phyloP scores from a whole-genome alignment of 2,113 vertebrate genomes.

The Anhinga rufa region DNA sequence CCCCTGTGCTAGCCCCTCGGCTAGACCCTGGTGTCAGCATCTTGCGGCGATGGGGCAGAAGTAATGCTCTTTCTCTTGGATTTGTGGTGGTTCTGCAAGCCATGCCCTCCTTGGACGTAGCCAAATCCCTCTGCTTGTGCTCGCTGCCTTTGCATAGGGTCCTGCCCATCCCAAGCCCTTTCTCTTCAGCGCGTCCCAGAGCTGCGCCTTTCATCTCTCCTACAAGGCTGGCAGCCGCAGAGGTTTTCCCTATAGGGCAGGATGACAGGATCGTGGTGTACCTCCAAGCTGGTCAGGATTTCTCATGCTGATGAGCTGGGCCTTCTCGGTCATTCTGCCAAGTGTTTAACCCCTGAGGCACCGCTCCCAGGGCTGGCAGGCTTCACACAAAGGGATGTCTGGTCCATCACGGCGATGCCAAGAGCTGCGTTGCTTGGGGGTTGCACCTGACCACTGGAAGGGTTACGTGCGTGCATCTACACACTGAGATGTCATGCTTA shows the following conservation, averaged over 20 bases:
- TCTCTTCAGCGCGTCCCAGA: background rate
- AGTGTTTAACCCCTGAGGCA: background rate
- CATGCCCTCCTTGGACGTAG: background rate
- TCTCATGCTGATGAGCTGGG: background rate
- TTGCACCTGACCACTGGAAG: background rate
- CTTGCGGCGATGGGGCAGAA: background rate
- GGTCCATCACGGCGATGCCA: background rate
- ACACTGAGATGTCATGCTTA: rapidly evolving
- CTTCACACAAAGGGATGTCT: background rate
- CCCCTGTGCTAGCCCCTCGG: background rate
- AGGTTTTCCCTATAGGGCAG: background rate
- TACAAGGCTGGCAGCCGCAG: rapidly evolving
- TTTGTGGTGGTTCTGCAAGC: background rate
- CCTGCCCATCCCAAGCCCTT: background rate
- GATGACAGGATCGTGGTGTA: background rate
- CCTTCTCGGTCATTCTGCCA: background rate
- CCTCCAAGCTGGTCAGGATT: background rate
- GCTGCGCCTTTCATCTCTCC: background rate
- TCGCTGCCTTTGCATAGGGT: background rate
- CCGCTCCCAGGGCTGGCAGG: rapidly evolving
- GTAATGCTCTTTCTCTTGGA: background rate
- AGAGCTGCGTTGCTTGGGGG: background rate
- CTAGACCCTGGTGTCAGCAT: background rate
- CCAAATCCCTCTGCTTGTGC: background rate
- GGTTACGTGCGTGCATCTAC: rapidly evolving